phyloP scores from a whole-genome alignment of 2,888 invertebrate species.

The Heliconius erato region DNA sequence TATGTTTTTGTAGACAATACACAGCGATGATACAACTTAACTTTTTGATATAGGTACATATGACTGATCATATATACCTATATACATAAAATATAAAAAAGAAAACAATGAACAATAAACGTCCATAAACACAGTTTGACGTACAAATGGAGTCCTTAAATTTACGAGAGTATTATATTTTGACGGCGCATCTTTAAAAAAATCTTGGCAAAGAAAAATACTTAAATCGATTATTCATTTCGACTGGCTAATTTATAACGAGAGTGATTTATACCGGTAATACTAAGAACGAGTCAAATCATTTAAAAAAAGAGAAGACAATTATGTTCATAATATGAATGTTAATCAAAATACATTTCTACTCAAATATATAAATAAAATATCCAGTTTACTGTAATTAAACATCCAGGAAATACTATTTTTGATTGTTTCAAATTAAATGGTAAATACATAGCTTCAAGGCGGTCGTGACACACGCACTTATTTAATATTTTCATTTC shows the following conservation, averaged over 20 bases:
- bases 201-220: constrained; percentile 45
- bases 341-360: not conserved
- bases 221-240: constrained; percentile 50
- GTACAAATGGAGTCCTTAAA: constrained; percentile 46
- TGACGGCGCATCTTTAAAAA: constrained; percentile 39
- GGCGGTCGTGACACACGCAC: too few relatives aligned
- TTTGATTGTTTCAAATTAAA: too few relatives aligned
- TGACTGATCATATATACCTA: too few relatives aligned
- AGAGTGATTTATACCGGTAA: constrained; percentile 12
- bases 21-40: too few relatives aligned
- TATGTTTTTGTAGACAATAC: too few relatives aligned
- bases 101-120: not conserved
- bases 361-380: too few relatives aligned
- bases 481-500: too few relatives aligned
- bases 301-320: not conserved
- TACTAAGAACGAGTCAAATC: not conserved
- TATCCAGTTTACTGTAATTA: too few relatives aligned
- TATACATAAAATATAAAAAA: not conserved
- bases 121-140: constrained; percentile 33
- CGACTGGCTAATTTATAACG: constrained; percentile 37
- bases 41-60: too few relatives aligned
- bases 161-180: constrained; percentile 50
- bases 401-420: too few relatives aligned
- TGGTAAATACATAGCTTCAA: too few relatives aligned
- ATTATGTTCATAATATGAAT: not conserved